A percentile compares a stretch with the other conserved stretches of the same genome.
Conservation (phyloP, 2,113 vertebrate genomes). For the Oncorhynchus keta region DNA sequence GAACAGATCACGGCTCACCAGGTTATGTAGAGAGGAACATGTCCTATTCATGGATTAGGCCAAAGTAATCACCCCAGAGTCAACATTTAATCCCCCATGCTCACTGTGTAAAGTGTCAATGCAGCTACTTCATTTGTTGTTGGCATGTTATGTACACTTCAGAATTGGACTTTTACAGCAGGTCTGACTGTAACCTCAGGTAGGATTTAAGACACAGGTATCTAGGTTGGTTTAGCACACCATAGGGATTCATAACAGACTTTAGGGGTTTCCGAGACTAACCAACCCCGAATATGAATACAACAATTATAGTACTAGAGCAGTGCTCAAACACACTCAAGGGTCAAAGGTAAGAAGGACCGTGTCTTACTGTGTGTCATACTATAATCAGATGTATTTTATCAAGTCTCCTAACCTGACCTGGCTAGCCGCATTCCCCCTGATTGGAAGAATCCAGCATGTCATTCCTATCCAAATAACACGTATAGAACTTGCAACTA, state of each 20-base stretch:
- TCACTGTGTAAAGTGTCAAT: background rate
- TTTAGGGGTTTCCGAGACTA: background rate
- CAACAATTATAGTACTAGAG: background rate
- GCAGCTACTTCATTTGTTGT: background rate
- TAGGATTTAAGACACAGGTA: background rate
- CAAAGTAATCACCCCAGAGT: conserved; percentile 4
- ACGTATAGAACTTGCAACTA: too few species aligned
- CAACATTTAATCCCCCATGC: conserved; percentile 3
- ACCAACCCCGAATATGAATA: background rate
- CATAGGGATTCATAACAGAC: background rate
- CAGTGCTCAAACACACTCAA: background rate
- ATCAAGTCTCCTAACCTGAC: too few species aligned
- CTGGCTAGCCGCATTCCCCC: too few species aligned
- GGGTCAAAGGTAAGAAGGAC: background rate
- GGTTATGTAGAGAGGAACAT: conserved; percentile 16
- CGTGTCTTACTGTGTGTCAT: background rate
- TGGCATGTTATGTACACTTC: background rate
- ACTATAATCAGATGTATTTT: too few species aligned
- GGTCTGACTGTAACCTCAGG: background rate
- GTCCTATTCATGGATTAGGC: conserved; percentile 31
- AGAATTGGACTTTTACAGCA: background rate
- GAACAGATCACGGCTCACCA: conserved; percentile 12
- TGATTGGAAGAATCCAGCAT: too few species aligned
- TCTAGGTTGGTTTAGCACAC: background rate
- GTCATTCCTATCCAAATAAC: too few species aligned